Percentiles rank a stretch among this genome's conserved stretches.
Evolutionary conservation across 2,797 vertebrate genomes (phyloP).

Genomic region (Thaleichthys pacificus): DNA sequence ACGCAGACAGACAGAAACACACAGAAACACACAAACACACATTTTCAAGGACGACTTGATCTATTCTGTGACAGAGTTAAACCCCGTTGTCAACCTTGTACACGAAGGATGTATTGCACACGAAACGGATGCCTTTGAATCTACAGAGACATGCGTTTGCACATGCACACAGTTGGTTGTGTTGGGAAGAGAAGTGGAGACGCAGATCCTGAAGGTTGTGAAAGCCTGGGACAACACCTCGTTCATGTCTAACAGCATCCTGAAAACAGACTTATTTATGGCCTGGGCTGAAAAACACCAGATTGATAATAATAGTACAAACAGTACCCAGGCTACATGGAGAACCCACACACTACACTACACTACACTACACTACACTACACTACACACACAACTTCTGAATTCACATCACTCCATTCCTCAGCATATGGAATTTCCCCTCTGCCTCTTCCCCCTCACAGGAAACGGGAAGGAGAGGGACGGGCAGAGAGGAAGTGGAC

Average conservation of each 20-base stretch:
- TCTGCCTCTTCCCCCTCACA: conserved; percentile 37
- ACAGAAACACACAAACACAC: conserved; percentile 12
- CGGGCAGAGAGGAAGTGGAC: conserved; percentile 51
- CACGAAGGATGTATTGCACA: background rate
- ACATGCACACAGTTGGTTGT: conserved; percentile 13
- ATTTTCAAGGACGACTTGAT: background rate
- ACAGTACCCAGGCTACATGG: background rate
- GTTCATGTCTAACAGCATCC: conserved; percentile 60
- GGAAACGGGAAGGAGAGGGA: conserved; percentile 56
- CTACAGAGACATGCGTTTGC: background rate
- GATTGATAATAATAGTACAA: conserved; percentile 3
- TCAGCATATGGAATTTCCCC: conserved; percentile 26
- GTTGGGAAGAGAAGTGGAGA: conserved; percentile 31
- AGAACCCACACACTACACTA: conserved; percentile 5
- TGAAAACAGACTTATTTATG: conserved; percentile 54
- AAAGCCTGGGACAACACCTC: conserved; percentile 7
- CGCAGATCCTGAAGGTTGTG: conserved; percentile 8
- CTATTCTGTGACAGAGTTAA: conserved; percentile 15
- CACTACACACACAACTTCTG: conserved; percentile 23
- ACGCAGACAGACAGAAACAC: conserved; percentile 5
- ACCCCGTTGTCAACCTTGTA: conserved; percentile 19
- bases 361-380: too few species aligned
- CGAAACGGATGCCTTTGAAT: background rate
- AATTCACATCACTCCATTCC: conserved; percentile 26
- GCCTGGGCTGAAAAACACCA: conserved; percentile 14